Conservation (phyloP, 2,797 vertebrate genomes). For the Nyctibius grandis region DNA sequence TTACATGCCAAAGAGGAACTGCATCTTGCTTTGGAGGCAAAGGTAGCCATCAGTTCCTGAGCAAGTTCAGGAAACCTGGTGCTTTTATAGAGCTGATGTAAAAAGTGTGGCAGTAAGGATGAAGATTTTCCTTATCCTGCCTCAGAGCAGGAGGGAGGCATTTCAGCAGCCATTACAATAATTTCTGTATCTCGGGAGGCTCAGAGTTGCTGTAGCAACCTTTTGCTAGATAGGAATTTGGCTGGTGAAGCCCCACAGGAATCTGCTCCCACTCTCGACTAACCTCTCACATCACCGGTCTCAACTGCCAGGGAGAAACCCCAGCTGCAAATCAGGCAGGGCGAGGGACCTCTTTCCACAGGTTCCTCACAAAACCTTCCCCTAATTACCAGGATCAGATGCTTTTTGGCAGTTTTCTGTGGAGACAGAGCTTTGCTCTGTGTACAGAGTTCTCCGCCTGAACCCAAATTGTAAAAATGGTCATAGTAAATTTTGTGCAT, state of each 20-base stretch:
- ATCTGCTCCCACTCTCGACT: constrained; percentile 33
- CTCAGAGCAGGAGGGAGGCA: background rate
- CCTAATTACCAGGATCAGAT: background rate
- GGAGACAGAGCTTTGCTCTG: background rate
- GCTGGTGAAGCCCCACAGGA: constrained; percentile 53
- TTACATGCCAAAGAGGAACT: background rate
- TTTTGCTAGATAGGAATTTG: constrained; percentile 57
- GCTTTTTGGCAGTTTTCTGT: background rate
- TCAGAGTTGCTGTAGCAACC: constrained; percentile 62
- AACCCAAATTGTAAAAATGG: background rate
- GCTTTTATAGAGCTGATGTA: background rate
- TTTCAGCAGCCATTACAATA: constrained; percentile 34
- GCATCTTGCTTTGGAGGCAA: background rate
- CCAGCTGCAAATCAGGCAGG: background rate
- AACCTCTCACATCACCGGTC: constrained; percentile 49
- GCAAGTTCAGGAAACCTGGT: background rate
- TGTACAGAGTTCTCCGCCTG: background rate
- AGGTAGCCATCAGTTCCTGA: background rate
- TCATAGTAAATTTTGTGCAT: background rate
- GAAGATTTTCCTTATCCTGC: constrained; percentile 18
- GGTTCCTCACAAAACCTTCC: background rate
- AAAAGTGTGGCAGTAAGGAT: background rate
- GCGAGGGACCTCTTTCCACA: background rate
- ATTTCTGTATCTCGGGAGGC: constrained; percentile 33
- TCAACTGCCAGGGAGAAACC: constrained; percentile 43